phyloP scores from a whole-genome alignment of 2,888 invertebrate genomes.

The Iphiclides podalirius region DNA sequence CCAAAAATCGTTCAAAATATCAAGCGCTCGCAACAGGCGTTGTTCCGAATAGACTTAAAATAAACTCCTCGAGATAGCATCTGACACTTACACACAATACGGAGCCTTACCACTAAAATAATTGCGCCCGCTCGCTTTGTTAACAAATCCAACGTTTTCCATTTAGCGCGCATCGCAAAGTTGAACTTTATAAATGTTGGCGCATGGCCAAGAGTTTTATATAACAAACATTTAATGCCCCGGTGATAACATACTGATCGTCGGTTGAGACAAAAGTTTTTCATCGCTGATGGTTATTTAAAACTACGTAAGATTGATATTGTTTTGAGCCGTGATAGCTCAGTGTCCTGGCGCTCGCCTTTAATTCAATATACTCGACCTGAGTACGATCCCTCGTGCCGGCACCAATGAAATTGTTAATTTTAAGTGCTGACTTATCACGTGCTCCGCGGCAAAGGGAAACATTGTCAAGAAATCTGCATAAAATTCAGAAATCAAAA shows the following conservation, averaged over 20 bases:
- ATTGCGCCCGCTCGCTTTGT: too few species aligned
- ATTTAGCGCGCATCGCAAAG: neutral
- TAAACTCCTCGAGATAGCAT: conserved; percentile 8
- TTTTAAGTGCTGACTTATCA: too few species aligned
- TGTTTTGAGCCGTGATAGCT: too few species aligned
- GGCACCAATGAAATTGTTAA: too few species aligned
- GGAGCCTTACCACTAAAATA: conserved; percentile 1
- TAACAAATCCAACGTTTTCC: conserved; percentile 1
- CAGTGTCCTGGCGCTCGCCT: too few species aligned
- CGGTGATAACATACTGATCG: conserved; percentile 7
- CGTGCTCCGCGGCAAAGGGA: too few species aligned
- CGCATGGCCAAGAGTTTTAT: neutral
- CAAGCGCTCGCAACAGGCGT: conserved; percentile 12
- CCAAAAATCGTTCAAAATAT: neutral
- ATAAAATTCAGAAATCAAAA: too few species aligned
- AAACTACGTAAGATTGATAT: too few species aligned
- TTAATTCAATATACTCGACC: too few species aligned
- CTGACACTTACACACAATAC: neutral
- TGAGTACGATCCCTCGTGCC: too few species aligned
- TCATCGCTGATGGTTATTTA: too few species aligned
- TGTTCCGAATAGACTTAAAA: neutral
- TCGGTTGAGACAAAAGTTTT: neutral
- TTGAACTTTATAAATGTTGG: neutral
- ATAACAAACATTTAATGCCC: neutral
- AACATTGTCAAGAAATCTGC: too few species aligned